These are phyloP conservation scores for Lypha dubia DNA, from an alignment of 2,888 invertebrate genomes.

Conservation along the genomic window DNA sequence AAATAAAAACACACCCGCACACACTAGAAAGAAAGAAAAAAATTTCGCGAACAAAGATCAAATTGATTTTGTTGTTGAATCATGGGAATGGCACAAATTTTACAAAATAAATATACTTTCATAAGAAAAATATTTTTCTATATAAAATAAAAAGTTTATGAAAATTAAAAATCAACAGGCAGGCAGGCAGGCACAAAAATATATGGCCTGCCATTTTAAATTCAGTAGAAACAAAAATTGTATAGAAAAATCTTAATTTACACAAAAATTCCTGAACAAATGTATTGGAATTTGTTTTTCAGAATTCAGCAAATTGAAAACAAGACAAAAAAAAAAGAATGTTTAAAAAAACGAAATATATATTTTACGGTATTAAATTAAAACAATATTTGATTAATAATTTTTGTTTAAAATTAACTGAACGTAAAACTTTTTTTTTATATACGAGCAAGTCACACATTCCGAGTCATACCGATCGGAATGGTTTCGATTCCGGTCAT, in stretches of 20 bases:
- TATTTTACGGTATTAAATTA: not conserved
- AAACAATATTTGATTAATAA: not conserved
- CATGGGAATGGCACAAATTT: conserved; percentile 5
- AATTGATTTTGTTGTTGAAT: conserved; percentile 6
- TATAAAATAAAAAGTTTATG: not conserved
- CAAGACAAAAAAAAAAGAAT: not conserved
- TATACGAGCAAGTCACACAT: too few species aligned
- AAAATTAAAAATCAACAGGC: conserved; percentile 3
- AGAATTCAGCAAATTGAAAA: not conserved
- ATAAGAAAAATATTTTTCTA: not conserved
- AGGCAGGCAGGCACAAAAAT: not conserved
- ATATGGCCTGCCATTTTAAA: conserved; percentile 47
- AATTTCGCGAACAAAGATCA: not conserved
- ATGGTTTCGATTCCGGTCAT: too few species aligned
- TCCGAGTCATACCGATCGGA: too few species aligned
- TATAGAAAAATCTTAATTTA: not conserved
- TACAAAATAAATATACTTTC: not conserved
- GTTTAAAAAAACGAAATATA: not conserved
- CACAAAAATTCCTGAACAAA: not conserved
- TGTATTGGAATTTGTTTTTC: not conserved
- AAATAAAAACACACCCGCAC: too few species aligned
- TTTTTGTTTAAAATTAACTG: not conserved
- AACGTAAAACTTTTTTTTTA: too few species aligned
- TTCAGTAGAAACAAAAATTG: not conserved
- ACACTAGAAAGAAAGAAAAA: not conserved